A percentile compares a stretch with the other conserved stretches of the same genome.
These are phyloP conservation scores for Monochamus alternatus DNA, from an alignment of 2,888 invertebrate genomes.

Conservation along the genomic window DNA sequence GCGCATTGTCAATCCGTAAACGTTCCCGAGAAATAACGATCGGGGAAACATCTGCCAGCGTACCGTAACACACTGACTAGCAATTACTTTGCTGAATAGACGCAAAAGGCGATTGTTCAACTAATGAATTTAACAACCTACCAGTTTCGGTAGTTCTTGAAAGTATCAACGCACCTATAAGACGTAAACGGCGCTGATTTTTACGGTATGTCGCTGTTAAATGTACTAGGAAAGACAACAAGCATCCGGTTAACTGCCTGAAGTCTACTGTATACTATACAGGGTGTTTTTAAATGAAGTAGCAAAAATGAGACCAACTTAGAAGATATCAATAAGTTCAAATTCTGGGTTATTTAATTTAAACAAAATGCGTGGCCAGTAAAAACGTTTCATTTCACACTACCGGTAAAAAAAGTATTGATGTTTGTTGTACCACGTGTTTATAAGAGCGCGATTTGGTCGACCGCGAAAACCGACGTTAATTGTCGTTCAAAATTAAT, in stretches of 20 bases:
- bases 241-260: not conserved
- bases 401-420: too few relatives aligned
- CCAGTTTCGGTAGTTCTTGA: not conserved
- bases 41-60: not conserved
- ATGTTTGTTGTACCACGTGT: too few relatives aligned
- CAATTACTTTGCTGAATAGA: not conserved
- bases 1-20: not conserved
- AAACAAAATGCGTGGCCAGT: too few relatives aligned
- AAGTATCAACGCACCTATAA: not conserved
- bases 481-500: too few relatives aligned
- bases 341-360: too few relatives aligned
- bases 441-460: too few relatives aligned
- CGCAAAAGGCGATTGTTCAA: not conserved
- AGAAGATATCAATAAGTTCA: too few relatives aligned
- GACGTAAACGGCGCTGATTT: not conserved
- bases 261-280: too few relatives aligned
- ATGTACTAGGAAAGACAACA: not conserved
- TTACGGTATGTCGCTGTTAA: not conserved
- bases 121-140: not conserved
- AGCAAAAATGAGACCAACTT: too few relatives aligned
- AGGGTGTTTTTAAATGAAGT: too few relatives aligned
- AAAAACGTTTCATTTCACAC: too few relatives aligned
- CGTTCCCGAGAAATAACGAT: not conserved
- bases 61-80: not conserved
- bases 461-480: too few relatives aligned